A percentile compares a stretch with the other conserved stretches of the same genome.
These are phyloP conservation scores for Elmis aenea DNA, from an alignment of 2,888 invertebrate species.

Conservation along the genomic window DNA sequence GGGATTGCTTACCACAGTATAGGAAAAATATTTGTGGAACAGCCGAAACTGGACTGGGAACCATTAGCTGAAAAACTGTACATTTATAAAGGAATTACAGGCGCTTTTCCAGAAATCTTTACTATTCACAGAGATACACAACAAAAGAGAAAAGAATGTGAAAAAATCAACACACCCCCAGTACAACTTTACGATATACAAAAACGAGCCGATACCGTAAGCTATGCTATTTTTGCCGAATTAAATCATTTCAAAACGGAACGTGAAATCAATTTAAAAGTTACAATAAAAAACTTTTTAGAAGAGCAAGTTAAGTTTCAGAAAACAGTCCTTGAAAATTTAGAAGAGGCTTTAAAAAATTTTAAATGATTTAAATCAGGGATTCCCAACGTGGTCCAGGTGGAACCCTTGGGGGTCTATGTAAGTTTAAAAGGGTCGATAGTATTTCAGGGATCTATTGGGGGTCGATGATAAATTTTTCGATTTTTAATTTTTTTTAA, in stretches of 20 bases:
- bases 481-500: too few relatives aligned
- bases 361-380: too few relatives aligned
- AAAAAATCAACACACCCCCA: constrained; percentile 77
- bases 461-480: too few relatives aligned
- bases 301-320: constrained; percentile 89
- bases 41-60: constrained; percentile 85
- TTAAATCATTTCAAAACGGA: constrained; percentile 89
- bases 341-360: constrained; percentile 56
- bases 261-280: constrained; percentile 77
- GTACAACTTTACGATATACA: constrained; percentile 75
- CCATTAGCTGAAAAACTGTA: constrained; percentile 87
- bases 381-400: too few relatives aligned
- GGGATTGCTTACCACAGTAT: constrained; percentile 88
- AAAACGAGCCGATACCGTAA: constrained; percentile 83
- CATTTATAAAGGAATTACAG: constrained; percentile 89
- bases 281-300: constrained; percentile 80
- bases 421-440: too few relatives aligned
- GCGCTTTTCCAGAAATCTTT: constrained; percentile 85
- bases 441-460: too few relatives aligned
- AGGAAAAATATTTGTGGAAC: constrained; percentile 84
- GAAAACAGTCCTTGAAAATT: constrained; percentile 71
- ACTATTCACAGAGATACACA: constrained; percentile 85
- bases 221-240: constrained; percentile 91
- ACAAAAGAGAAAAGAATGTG: constrained; percentile 85
- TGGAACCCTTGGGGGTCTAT: too few relatives aligned